phyloP scores from a whole-genome alignment of 2,113 vertebrate genomes.

The Eidolon helvum region DNA sequence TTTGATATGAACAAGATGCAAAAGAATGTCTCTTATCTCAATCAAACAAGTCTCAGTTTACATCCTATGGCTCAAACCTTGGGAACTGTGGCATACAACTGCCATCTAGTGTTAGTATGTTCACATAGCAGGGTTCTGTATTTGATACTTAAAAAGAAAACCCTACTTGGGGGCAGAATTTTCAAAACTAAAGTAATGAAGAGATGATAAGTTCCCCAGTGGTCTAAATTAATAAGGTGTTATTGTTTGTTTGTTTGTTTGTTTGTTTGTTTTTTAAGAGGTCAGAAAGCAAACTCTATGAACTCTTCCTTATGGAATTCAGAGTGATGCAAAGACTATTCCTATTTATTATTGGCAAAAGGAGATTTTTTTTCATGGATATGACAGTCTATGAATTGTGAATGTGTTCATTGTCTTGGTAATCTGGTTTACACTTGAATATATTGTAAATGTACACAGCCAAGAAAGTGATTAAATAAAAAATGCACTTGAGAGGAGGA shows the following conservation, averaged over 20 bases:
- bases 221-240: neutral
- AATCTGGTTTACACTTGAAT: slow-evolving; percentile 10
- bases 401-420: slow-evolving; percentile 29
- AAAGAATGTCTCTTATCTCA: neutral
- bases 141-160: neutral
- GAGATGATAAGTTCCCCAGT: neutral
- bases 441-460: neutral
- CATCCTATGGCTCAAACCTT: neutral
- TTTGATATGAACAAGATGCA: neutral
- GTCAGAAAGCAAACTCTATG: neutral
- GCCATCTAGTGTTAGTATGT: slow-evolving; percentile 58
- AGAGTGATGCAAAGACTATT: neutral
- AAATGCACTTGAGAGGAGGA: neutral
- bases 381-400: neutral
- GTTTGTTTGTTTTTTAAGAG: neutral
- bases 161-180: neutral
- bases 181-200: neutral
- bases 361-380: neutral
- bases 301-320: slow-evolving; percentile 13
- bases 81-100: slow-evolving; percentile 9
- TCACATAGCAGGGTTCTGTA: neutral
- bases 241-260: neutral
- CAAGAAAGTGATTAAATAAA: slow-evolving; percentile 5
- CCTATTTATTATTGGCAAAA: neutral
- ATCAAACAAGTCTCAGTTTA: neutral